These are phyloP conservation scores for Pimephales promelas DNA, from an alignment of 2,113 vertebrate genomes.

Conservation along the genomic window DNA sequence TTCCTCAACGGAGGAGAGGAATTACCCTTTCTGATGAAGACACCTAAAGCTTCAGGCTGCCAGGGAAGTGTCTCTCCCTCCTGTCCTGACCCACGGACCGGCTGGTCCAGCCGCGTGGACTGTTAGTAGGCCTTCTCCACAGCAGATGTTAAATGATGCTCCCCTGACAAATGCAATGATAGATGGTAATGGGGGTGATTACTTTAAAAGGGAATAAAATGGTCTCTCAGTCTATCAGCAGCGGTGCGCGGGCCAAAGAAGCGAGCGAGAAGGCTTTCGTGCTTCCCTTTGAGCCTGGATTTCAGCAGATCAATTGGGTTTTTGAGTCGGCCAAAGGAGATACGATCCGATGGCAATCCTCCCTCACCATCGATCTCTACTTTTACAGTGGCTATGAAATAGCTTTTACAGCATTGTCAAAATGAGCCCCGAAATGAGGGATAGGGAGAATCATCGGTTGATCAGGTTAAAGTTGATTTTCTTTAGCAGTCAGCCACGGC, in stretches of 20 bases:
- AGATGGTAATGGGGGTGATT: conserved; percentile 64
- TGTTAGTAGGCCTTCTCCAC: background rate
- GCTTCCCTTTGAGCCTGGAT: conserved; percentile 16
- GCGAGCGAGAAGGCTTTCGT: conserved; percentile 1
- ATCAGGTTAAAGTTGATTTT: conserved; percentile 53
- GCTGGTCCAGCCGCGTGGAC: background rate
- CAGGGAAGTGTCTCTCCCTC: background rate
- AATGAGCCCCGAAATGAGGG: conserved; percentile 40
- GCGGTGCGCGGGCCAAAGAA: background rate
- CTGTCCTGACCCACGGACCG: background rate
- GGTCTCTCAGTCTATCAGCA: conserved; percentile 46
- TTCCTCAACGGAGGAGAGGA: background rate
- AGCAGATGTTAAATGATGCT: conserved; percentile 54
- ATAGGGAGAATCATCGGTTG: conserved; percentile 37
- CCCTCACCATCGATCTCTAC: conserved; percentile 27
- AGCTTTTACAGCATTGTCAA: conserved; percentile 50
- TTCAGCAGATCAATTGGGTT: conserved; percentile 51
- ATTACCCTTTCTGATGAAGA: background rate
- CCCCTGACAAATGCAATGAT: conserved; percentile 58
- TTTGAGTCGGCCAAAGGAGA: conserved; percentile 38
- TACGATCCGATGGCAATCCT: conserved; percentile 36
- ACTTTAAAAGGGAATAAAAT: conserved; percentile 59
- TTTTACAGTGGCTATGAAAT: conserved; percentile 47
- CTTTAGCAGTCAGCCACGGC: conserved; percentile 8
- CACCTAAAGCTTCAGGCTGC: background rate